These are phyloP conservation scores for Leptopterna dolabrata DNA, from an alignment of 2,888 invertebrate genomes.

Conservation along the genomic window DNA sequence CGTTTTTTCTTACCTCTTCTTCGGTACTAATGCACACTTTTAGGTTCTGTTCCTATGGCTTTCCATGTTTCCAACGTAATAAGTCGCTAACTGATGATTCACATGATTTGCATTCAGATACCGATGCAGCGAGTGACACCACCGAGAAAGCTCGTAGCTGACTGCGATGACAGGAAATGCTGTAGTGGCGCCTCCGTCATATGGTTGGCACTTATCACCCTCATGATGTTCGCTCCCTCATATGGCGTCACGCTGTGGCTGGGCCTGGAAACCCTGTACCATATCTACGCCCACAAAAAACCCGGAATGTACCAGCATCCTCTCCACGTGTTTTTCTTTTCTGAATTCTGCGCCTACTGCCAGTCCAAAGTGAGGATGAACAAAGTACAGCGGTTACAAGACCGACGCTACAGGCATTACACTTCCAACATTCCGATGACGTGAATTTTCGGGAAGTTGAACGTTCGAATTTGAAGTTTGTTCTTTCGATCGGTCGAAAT, in stretches of 20 bases:
- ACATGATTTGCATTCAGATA: no score
- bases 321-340: slow-evolving; percentile 55
- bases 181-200: slow-evolving; percentile 41
- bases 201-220: slow-evolving; percentile 36
- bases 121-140: background rate
- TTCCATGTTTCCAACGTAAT: no score
- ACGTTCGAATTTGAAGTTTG: no score
- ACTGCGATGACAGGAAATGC: background rate
- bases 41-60: no score
- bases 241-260: slow-evolving; percentile 48
- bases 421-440: slow-evolving; percentile 51
- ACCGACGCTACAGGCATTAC: slow-evolving; percentile 68
- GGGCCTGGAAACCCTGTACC: slow-evolving; percentile 44
- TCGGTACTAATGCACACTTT: no score
- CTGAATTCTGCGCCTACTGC: slow-evolving; percentile 76
- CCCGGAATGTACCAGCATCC: slow-evolving; percentile 41
- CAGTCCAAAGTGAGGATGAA: slow-evolving; percentile 74
- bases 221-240: slow-evolving; percentile 54
- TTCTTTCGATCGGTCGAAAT: no score
- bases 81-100: no score
- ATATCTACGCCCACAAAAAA: slow-evolving; percentile 48
- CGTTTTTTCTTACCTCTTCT: no score
- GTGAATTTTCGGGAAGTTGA: slow-evolving; percentile 11
- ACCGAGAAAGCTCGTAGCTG: background rate
- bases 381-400: slow-evolving; percentile 75